Conservation (phyloP, 23 tunicate genomes). For the Aplidium turbinatum region DNA sequence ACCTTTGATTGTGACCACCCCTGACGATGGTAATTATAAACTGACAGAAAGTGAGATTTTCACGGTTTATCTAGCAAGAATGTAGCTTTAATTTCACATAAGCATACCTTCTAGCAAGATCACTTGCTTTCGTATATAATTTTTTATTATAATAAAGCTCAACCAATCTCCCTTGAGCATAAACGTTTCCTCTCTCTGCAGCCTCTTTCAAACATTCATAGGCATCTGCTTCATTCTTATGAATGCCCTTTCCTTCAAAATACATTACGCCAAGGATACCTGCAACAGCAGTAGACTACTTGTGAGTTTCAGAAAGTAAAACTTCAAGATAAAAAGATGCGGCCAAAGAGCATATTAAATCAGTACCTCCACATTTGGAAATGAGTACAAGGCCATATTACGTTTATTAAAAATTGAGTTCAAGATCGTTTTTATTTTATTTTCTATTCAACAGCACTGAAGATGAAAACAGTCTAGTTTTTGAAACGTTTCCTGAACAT, state of each 20-base stretch:
- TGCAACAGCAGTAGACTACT: no score
- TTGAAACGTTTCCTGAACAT: background rate
- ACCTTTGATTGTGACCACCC: no score
- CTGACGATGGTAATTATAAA: no score
- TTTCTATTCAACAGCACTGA: background rate
- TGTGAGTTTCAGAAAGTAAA: no score
- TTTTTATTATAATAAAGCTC: conserved; percentile 77
- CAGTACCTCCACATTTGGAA: no score
- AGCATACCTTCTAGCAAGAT: conserved; percentile 73
- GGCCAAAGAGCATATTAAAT: no score
- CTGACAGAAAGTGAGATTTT: no score
- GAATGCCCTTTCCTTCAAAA: conserved; percentile 67
- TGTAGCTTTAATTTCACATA: background rate
- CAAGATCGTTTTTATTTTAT: no score
- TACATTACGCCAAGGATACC: conserved; percentile 97
- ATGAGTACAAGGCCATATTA: no score
- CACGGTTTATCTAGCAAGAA: background rate
- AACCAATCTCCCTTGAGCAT: conserved; percentile 89
- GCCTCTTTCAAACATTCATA: conserved; percentile 91
- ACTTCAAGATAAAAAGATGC: no score
- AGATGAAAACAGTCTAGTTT: no score
- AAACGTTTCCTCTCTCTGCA: conserved; percentile 86
- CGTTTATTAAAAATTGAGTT: no score
- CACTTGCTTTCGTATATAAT: conserved; percentile 91
- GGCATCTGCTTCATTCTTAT: conserved; percentile 51